Evolutionary conservation across 2,797 vertebrate genomes (phyloP).

Genomic region (Borostomias antarcticus): DNA sequence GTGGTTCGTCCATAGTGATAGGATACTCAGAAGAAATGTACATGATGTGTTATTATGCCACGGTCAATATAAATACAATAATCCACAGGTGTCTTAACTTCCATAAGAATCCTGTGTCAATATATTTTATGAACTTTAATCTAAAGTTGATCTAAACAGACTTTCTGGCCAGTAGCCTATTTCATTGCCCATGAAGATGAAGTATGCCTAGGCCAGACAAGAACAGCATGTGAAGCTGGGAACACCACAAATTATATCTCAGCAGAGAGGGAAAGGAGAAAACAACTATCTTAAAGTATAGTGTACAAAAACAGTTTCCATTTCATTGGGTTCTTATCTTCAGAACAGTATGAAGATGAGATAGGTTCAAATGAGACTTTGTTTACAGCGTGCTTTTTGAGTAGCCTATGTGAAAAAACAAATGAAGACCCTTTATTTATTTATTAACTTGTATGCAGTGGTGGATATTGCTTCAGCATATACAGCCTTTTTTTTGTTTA

Average conservation of each 20-base stretch:
- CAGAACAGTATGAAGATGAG: not conserved
- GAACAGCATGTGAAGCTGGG: not conserved
- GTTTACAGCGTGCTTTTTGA: no score
- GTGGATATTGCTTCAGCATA: no score
- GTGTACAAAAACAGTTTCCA: not conserved
- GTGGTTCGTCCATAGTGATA: no score
- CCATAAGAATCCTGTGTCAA: no score
- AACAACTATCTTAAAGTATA: not conserved
- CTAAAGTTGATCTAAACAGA: no score
- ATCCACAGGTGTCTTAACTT: not conserved
- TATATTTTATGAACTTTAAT: no score
- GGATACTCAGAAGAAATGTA: no score
- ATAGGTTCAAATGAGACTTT: not conserved
- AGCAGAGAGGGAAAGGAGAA: not conserved
- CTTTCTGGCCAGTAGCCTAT: not conserved
- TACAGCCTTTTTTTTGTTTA: no score
- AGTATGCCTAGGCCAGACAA: not conserved
- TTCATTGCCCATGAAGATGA: not conserved
- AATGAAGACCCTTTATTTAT: no score
- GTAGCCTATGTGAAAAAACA: no score
- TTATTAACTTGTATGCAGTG: no score
- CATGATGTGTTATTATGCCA: no score
- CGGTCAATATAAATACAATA: not conserved
- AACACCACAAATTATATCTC: constrained; percentile 7
- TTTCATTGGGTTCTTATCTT: not conserved